Percentiles rank a stretch among this genome's conserved stretches.
These are phyloP conservation scores for Gymnoscopelus microlampas DNA, from an alignment of 2,797 vertebrate species.

Conservation along the genomic window DNA sequence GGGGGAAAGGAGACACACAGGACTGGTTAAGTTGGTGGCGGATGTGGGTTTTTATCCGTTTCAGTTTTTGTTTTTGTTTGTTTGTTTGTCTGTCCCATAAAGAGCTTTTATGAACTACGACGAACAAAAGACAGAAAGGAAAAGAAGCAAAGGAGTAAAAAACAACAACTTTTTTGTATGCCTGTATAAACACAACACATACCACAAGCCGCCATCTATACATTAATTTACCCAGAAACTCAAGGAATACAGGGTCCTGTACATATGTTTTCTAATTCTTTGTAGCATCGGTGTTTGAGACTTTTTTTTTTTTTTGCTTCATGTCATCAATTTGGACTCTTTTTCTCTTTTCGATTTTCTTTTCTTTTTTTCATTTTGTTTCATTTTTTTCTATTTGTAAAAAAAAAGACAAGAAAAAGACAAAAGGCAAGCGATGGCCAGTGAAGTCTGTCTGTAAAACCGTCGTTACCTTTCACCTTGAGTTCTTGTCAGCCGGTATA, in stretches of 20 bases:
- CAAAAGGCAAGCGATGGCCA: conserved; percentile 70
- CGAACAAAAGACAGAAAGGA: too few relatives aligned
- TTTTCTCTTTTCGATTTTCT: conserved; percentile 66
- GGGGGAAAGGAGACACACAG: conserved; percentile 22
- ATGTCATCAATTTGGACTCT: conserved; percentile 84
- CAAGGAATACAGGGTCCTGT: conserved; percentile 99
- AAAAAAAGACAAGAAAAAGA: too few relatives aligned
- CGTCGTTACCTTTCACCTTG: conserved; percentile 69
- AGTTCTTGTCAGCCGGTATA: conserved; percentile 81
- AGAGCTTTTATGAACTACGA: conserved; percentile 60
- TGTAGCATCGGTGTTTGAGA: conserved; percentile 93
- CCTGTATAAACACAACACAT: conserved; percentile 71
- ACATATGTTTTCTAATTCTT: conserved; percentile 96
- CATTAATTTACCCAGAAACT: conserved; percentile 64
- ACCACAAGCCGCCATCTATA: conserved; percentile 72
- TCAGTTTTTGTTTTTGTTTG: background rate
- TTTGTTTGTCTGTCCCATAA: conserved; percentile 50
- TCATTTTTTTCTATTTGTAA: conserved; percentile 64
- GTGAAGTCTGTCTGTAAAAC: conserved; percentile 80
- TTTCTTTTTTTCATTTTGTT: conserved; percentile 52
- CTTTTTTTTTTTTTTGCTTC: conserved; percentile 65
- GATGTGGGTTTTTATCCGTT: conserved; percentile 4
- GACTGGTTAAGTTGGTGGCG: conserved; percentile 17
- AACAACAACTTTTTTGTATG: conserved; percentile 60
- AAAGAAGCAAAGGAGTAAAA: conserved; percentile 6